These are phyloP conservation scores for Drosophila malerkotliana DNA, from an alignment of 1,140 invertebrate species.

Conservation along the genomic window DNA sequence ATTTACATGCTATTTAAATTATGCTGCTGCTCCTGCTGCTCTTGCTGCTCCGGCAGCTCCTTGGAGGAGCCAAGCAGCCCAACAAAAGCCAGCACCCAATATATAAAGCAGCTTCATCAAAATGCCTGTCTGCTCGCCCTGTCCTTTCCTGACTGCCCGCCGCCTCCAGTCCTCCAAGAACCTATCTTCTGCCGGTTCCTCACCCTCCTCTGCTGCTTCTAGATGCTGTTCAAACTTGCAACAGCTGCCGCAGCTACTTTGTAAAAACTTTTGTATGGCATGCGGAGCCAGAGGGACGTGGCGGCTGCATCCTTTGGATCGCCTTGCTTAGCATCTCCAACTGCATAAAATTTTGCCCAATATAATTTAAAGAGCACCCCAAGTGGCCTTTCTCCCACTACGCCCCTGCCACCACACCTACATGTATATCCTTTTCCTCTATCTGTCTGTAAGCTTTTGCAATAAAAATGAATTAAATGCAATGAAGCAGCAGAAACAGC, in stretches of 20 bases:
- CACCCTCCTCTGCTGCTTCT: conserved; percentile 28
- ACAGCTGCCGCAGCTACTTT: conserved; percentile 79
- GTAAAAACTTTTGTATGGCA: conserved; percentile 76
- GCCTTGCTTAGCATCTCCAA: conserved; percentile 58
- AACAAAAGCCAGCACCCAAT: conserved; percentile 54
- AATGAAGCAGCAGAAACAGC: conserved; percentile 66
- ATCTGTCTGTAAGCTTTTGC: conserved; percentile 78
- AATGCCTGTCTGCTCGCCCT: conserved; percentile 62
- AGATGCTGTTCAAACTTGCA: conserved; percentile 72
- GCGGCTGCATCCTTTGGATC: conserved; percentile 29
- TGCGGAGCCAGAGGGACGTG: conserved; percentile 27
- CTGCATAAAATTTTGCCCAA: conserved; percentile 79
- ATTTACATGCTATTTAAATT: conserved; percentile 83
- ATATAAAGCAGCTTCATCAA: conserved; percentile 78
- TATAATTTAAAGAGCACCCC: conserved; percentile 78
- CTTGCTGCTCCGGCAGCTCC: conserved; percentile 5
- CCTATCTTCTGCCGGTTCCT: not conserved
- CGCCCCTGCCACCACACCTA: conserved; percentile 16
- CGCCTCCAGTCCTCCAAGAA: not conserved
- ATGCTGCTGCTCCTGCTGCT: conserved; percentile 48
- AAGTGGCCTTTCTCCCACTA: conserved; percentile 61
- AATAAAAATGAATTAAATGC: conserved; percentile 83
- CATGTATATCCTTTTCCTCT: conserved; percentile 35
- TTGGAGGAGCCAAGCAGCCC: conserved; percentile 10
- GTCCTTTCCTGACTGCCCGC: not conserved